These are phyloP conservation scores for Drosophila leonis DNA, from an alignment of 2,888 invertebrate species.

Conservation along the genomic window DNA sequence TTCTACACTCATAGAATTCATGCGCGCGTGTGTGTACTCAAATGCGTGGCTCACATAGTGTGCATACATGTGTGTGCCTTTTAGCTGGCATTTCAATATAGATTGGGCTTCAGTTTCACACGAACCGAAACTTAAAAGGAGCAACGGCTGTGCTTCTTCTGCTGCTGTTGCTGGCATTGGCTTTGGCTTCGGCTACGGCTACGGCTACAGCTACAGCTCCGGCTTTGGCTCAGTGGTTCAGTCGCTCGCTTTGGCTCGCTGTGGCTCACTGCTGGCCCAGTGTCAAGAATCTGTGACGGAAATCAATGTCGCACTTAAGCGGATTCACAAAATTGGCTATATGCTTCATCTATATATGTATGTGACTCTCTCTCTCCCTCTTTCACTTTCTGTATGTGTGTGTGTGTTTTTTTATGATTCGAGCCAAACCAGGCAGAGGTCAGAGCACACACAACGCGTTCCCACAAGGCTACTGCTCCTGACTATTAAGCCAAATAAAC, in stretches of 20 bases:
- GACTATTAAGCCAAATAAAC: conserved; percentile 66
- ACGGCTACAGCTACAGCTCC: conserved; percentile 1
- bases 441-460: conserved; percentile 36
- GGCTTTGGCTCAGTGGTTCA: conserved; percentile 24
- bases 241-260: background rate
- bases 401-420: conserved; percentile 11
- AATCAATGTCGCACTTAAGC: conserved; percentile 81
- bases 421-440: conserved; percentile 29
- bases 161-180: conserved; percentile 3
- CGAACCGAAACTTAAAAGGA: conserved; percentile 23
- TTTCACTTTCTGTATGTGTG: conserved; percentile 1
- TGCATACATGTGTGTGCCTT: conserved; percentile 19
- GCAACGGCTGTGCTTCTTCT: background rate
- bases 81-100: conserved; percentile 61
- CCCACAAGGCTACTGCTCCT: conserved; percentile 32
- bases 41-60: too few relatives aligned
- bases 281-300: conserved; percentile 77
- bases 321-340: conserved; percentile 79
- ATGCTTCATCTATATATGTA: conserved; percentile 51
- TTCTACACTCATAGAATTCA: conserved; percentile 25
- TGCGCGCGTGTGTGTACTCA: conserved; percentile 8
- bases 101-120: conserved; percentile 50
- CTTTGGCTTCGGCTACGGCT: conserved; percentile 1
- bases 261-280: conserved; percentile 50
- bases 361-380: background rate